Conservation (phyloP, 37 sponge, comb jelly and placozoan genomes). For the Axinella damicornis region DNA sequence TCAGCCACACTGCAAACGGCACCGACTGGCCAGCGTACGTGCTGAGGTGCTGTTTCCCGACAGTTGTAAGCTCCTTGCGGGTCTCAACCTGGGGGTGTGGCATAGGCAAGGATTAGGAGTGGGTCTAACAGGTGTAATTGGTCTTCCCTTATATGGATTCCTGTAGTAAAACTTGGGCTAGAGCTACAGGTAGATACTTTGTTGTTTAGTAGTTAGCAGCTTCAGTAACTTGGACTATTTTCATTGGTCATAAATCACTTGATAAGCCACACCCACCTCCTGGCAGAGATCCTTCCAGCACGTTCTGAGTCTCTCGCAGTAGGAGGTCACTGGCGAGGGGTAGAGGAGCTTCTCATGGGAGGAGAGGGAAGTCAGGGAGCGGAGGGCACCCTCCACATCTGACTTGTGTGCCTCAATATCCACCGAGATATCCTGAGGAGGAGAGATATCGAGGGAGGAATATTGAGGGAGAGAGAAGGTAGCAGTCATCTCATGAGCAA, state of each 20-base stretch:
- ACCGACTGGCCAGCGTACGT: conserved; percentile 19
- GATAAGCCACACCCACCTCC: conserved; percentile 40
- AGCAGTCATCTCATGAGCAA: too few species aligned
- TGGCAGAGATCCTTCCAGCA: conserved; percentile 46
- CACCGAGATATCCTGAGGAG: conserved; percentile 5
- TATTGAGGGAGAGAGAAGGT: too few species aligned
- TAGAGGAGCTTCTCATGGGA: conserved; percentile 34
- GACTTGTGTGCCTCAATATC: conserved; percentile 31
- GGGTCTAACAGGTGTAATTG: too few species aligned
- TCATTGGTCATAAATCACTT: neutral
- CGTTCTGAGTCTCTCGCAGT: conserved; percentile 21
- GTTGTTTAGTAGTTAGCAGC: too few species aligned
- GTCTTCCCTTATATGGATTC: too few species aligned
- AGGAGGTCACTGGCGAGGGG: conserved; percentile 16
- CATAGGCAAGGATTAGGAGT: neutral
- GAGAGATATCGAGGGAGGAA: neutral
- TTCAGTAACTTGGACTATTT: too few species aligned
- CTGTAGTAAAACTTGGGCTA: too few species aligned
- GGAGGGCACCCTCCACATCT: conserved; percentile 45
- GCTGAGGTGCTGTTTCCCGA: conserved; percentile 20
- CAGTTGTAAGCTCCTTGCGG: conserved; percentile 30
- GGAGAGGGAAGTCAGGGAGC: conserved; percentile 25
- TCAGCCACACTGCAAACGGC: conserved; percentile 54
- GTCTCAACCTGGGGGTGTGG: conserved; percentile 20
- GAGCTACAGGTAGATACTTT: too few species aligned